A percentile compares a stretch with the other conserved stretches of the same genome.
phyloP scores from a whole-genome alignment of 1,140 invertebrate genomes.

The Galendromus occidentalis region DNA sequence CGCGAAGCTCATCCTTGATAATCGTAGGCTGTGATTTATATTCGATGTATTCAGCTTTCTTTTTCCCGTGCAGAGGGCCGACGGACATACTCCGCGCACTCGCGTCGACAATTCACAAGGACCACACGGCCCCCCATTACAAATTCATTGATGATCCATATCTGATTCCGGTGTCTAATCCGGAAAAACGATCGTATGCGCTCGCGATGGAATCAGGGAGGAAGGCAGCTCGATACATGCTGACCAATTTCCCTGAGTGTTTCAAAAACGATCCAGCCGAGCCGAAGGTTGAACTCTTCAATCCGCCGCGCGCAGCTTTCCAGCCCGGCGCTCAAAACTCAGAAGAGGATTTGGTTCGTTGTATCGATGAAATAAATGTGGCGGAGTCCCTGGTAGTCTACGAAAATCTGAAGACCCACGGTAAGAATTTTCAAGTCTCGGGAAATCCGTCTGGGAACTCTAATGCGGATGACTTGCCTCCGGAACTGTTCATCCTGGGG shows the following conservation, averaged over 20 bases:
- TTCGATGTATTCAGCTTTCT: not conserved
- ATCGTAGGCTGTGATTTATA: not conserved
- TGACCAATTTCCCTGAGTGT: slow-evolving; percentile 47
- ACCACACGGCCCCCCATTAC: slow-evolving; percentile 58
- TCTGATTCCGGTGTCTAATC: slow-evolving; percentile 55
- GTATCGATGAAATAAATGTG: slow-evolving; percentile 43
- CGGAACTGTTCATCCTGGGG: too few relatives aligned
- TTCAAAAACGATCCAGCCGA: slow-evolving; percentile 50
- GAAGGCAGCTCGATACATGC: slow-evolving; percentile 64
- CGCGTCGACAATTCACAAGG: slow-evolving; percentile 27
- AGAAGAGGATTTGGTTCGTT: slow-evolving; percentile 38
- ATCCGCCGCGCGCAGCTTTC: slow-evolving; percentile 36
- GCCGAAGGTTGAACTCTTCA: slow-evolving; percentile 32
- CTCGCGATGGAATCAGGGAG: slow-evolving; percentile 61
- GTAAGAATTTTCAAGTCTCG: slow-evolving; percentile 31
- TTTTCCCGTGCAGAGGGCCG: slow-evolving; percentile 34
- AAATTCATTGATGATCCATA: slow-evolving; percentile 77
- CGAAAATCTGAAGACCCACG: slow-evolving; percentile 42
- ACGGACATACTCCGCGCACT: slow-evolving; percentile 48
- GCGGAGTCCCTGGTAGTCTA: slow-evolving; percentile 50
- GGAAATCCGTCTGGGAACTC: too few relatives aligned
- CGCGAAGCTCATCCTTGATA: not conserved
- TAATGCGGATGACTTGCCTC: too few relatives aligned
- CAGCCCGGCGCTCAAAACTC: slow-evolving; percentile 43
- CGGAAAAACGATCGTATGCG: slow-evolving; percentile 39